Percentiles rank a stretch among this genome's conserved stretches.
Evolutionary conservation across 2,113 vertebrate genomes (phyloP).

Genomic region (Loxodonta africana): DNA sequence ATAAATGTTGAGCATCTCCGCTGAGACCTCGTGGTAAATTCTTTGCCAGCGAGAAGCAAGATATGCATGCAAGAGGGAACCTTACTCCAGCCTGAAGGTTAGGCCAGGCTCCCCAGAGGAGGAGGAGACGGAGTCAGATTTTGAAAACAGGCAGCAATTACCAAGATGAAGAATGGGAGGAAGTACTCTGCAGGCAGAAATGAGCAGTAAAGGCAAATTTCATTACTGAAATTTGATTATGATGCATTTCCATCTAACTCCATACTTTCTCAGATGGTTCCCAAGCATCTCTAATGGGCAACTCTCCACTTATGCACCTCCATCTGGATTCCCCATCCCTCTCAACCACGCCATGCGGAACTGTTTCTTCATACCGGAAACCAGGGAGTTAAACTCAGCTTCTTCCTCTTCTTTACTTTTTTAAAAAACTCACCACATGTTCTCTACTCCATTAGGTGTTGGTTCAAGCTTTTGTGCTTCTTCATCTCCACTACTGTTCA

Average conservation of each 20-base stretch:
- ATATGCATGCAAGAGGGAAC: background rate
- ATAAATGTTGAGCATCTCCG: conserved; percentile 56
- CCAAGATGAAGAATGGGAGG: conserved; percentile 66
- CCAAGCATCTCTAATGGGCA: background rate
- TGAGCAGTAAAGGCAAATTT: conserved; percentile 56
- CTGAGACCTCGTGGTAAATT: conserved; percentile 17
- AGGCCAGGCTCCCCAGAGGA: conserved; percentile 29
- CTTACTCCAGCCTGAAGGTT: background rate
- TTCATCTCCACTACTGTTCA: background rate
- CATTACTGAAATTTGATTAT: background rate
- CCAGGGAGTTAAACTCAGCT: background rate
- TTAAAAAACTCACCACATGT: background rate
- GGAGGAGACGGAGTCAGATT: conserved; percentile 4
- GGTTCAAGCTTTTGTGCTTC: background rate
- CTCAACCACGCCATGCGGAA: background rate
- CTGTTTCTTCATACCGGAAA: background rate
- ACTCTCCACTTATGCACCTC: background rate
- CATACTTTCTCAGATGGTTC: conserved; percentile 54
- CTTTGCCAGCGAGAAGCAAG: background rate
- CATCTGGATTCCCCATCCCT: conserved; percentile 25
- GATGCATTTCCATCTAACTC: conserved; percentile 47
- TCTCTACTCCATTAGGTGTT: background rate
- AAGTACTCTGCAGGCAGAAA: conserved; percentile 61
- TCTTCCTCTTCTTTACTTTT: background rate
- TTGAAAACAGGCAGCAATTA: conserved; percentile 63